phyloP scores from a whole-genome alignment of 2,797 vertebrate genomes.

The Perodicticus potto region DNA sequence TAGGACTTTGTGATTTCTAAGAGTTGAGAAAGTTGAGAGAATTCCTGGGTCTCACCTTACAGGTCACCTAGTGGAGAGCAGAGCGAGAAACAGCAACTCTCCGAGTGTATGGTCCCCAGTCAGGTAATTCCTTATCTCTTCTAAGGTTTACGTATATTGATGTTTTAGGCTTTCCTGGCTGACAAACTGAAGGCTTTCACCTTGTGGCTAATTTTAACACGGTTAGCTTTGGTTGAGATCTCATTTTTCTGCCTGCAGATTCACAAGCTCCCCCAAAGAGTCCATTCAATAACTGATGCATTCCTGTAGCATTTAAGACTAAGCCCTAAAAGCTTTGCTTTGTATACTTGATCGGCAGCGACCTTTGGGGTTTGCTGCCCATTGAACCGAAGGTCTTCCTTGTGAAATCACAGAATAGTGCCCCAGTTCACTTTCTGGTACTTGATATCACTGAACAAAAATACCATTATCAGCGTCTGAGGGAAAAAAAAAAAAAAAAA shows the following conservation, averaged over 20 bases:
- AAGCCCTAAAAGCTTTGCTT: slow-evolving; percentile 80
- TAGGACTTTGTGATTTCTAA: background rate
- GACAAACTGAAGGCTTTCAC: slow-evolving; percentile 19
- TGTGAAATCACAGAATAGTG: slow-evolving; percentile 76
- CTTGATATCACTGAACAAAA: slow-evolving; percentile 79
- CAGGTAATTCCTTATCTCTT: slow-evolving; percentile 6
- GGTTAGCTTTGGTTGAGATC: slow-evolving; percentile 58
- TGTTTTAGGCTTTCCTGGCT: background rate
- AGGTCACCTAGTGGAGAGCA: background rate
- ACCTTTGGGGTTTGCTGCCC: slow-evolving; percentile 76
- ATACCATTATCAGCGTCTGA: slow-evolving; percentile 78
- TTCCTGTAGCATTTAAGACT: slow-evolving; percentile 74
- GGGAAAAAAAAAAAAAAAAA: background rate
- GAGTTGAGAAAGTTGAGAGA: background rate
- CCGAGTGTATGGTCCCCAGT: background rate
- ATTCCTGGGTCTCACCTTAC: background rate
- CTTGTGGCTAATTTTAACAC: slow-evolving; percentile 46
- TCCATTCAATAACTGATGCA: slow-evolving; percentile 72
- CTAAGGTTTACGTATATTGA: slow-evolving; percentile 33
- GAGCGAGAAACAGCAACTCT: background rate
- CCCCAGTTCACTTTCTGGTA: slow-evolving; percentile 69
- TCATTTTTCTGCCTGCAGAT: slow-evolving; percentile 61
- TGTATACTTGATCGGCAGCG: slow-evolving; percentile 66
- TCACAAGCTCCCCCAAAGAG: slow-evolving; percentile 67
- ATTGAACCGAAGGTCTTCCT: slow-evolving; percentile 79